A percentile compares a stretch with the other conserved stretches of the same genome.
Conservation (phyloP, 2,797 vertebrate genomes). For the Smutsia temminckii region DNA sequence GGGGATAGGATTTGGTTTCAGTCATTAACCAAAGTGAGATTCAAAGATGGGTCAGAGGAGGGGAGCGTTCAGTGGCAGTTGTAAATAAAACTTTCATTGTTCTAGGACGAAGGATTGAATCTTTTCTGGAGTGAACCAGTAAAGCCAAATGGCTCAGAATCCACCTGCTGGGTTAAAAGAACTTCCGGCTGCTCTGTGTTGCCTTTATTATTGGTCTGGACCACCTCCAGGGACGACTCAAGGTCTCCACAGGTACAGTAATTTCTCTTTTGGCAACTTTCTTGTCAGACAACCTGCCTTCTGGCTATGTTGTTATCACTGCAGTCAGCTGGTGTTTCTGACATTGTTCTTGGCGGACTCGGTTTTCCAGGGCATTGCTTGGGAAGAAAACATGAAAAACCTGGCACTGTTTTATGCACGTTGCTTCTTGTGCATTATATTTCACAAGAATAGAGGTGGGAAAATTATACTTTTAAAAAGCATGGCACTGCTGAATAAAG, state of each 20-base stretch:
- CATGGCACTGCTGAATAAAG: not conserved
- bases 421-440: constrained; percentile 36
- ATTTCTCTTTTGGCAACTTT: constrained; percentile 69
- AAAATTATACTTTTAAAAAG: constrained; percentile 18
- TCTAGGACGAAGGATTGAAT: not conserved
- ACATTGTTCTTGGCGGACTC: constrained; percentile 70
- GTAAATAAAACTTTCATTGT: not conserved
- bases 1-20: not conserved
- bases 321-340: constrained; percentile 61
- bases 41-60: not conserved
- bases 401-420: not conserved
- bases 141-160: constrained; percentile 40
- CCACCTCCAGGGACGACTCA: constrained; percentile 47
- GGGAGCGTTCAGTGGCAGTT: not conserved
- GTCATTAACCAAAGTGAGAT: not conserved
- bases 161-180: constrained; percentile 34
- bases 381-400: constrained; percentile 61
- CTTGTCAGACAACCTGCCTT: constrained; percentile 70
- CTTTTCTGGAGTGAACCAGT: constrained; percentile 5
- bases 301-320: constrained; percentile 66
- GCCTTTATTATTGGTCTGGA: constrained; percentile 33
- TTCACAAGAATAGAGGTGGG: constrained; percentile 26
- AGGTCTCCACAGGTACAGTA: constrained; percentile 61
- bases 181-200: not conserved
- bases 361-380: constrained; percentile 54